Base-by-base conservation (phyloP, 2,797 vertebrate species). In the Chromobotia macracanthus region DNA sequence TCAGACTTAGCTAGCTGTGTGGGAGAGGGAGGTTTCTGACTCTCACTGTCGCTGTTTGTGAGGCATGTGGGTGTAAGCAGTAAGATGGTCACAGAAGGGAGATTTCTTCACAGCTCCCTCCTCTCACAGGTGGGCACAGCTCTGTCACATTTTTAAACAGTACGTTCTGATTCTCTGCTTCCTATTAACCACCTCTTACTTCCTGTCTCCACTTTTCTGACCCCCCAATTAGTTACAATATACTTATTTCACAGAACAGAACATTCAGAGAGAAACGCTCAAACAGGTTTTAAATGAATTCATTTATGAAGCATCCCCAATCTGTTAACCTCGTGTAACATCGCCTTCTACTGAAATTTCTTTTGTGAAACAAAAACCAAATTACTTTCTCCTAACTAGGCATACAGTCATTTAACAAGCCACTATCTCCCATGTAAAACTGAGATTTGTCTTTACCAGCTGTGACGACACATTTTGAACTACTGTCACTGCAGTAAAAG, bases 21-120 rank as follows among this genome's bases (percentile, higher is more conserved):
- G 81, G 83, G 84, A 41, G 80, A 82, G 66, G 71, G 77, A 68
- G 72, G 69, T 73, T 85, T 85, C 25, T 72, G 63, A 19, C 64
- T 74, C 60, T 66, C 75, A 53, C 77, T 79, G 56, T 63, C 21
- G 28, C 67, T 66, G 48, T 81, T 60, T 77, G 23, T 84, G 60
- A 77, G 78, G 83, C 82, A 53, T 18, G 77, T 81, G 61, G 35
- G 61, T 63, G 74, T 79, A 44, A 69, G 58, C 28, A 3, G 5
- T 21, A 31, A 81, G 75, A 77, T 64, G 41, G 48, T 76, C 82
- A 73, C 61, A 72, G 63, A 72, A 63, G 19, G 64, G 75, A 12
- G 76, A 77, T 19, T 76, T 60, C 67, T 82, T 80, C 81, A 35
- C 80, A 67, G 68, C 75, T 67, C 28, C 71, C 50, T 78, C 76